Conservation (phyloP, 2,888 invertebrate genomes). For the Entomobrya proxima region DNA sequence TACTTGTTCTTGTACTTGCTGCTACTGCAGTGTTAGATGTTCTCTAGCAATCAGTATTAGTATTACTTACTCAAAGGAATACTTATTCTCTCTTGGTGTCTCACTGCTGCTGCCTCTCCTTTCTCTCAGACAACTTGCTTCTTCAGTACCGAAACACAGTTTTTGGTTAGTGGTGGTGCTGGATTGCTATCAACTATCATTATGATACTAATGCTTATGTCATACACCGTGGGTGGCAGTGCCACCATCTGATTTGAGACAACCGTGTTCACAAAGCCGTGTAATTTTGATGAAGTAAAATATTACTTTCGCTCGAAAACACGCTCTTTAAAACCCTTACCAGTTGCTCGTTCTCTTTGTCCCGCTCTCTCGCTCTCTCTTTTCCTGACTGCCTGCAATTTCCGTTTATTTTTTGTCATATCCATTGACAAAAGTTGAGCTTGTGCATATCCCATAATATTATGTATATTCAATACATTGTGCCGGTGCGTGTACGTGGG, state of each 20-base stretch:
- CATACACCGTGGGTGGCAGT: slow-evolving; percentile 60
- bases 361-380: not conserved
- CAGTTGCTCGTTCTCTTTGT: slow-evolving; percentile 36
- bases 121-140: not conserved
- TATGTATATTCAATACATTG: not conserved
- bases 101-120: too few relatives aligned
- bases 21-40: not conserved
- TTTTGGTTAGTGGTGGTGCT: not conserved
- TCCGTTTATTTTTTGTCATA: slow-evolving; percentile 25
- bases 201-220: slow-evolving; percentile 44
- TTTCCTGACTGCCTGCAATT: slow-evolving; percentile 4
- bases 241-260: slow-evolving; percentile 52
- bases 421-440: slow-evolving; percentile 17
- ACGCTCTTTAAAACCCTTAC: slow-evolving; percentile 22
- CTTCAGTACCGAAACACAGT: not conserved
- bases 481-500: not conserved
- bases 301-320: slow-evolving; percentile 47
- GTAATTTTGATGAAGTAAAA: slow-evolving; percentile 65
- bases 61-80: not conserved
- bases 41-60: not conserved
- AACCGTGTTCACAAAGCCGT: slow-evolving; percentile 52
- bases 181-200: slow-evolving; percentile 40
- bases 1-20: not conserved
- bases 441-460: not conserved
- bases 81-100: not conserved